Conservation (phyloP, 2,888 invertebrate species). For the Parnassius mnemosyne region DNA sequence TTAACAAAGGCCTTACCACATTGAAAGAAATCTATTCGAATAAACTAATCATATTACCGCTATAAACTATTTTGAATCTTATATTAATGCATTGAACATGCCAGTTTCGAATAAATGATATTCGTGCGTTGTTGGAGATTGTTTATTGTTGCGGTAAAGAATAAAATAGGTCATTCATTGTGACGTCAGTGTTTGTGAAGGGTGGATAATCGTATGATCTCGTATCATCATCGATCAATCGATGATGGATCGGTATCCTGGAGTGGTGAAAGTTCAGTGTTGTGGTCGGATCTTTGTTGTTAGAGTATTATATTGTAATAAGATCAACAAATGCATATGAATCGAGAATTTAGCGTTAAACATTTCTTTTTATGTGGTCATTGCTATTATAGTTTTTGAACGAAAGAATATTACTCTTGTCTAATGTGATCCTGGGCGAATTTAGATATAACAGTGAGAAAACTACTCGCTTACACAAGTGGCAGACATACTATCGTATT, state of each 20-base stretch:
- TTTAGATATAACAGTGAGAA: too few relatives aligned
- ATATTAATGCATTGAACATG: background rate
- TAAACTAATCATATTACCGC: conserved; percentile 8
- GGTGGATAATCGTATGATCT: conserved; percentile 38
- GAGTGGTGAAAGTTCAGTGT: conserved; percentile 48
- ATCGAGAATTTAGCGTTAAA: too few relatives aligned
- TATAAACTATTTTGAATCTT: conserved; percentile 9
- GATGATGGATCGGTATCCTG: conserved; percentile 54
- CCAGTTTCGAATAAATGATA: conserved; percentile 3
- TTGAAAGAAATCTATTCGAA: conserved; percentile 40
- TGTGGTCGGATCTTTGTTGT: conserved; percentile 31
- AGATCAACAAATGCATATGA: conserved; percentile 1
- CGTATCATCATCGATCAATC: conserved; percentile 47
- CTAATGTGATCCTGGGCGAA: too few relatives aligned
- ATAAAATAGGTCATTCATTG: conserved; percentile 27
- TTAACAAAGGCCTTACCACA: conserved; percentile 52
- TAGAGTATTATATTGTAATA: conserved; percentile 14
- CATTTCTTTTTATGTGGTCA: too few relatives aligned
- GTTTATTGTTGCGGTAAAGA: conserved; percentile 38
- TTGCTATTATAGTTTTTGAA: too few relatives aligned
- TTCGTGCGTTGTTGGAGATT: conserved; percentile 3
- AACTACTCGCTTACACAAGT: too few relatives aligned
- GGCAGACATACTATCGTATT: too few relatives aligned
- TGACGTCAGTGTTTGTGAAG: conserved; percentile 28
- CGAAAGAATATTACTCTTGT: too few relatives aligned